Base-by-base conservation (phyloP, 2,113 vertebrate genomes). In the Alectura lathami region DNA sequence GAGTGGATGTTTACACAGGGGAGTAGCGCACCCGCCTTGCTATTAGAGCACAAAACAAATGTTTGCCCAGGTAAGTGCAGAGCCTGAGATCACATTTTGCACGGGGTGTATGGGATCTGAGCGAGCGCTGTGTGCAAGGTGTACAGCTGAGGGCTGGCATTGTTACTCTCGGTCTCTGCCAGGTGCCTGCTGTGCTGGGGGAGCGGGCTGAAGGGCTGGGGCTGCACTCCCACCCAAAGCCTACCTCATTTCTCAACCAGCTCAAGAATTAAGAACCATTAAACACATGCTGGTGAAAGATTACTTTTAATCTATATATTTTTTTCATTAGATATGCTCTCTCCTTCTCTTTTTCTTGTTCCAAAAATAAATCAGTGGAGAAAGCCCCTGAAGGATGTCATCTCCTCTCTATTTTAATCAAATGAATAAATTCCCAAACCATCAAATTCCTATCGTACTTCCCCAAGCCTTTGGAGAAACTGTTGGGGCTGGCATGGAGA, bases 31-130 rank as follows among this genome's bases (percentile, higher is more conserved):
- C 79, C 93, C 81, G 51, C 88, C 88, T 74, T 38, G 83, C 88
- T 89, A 45, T 68, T 42, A 51, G 59, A 91, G 83, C 67, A 72
- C 86, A 73, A 93, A 95, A 54, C 88, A 94, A 96, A 93, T 94
- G 87, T 96, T 96, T 94, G 80, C 86, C 62, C 81, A 91, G 86
- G 92, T 93, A 70, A 89, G 67, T 8, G 56, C 54, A 22, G 80
- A 30, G 73, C n/a, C 30, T 27, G 3, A 9, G 64, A 68, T 66
- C 43, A 10, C n/a, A 38, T 27, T 70, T 76, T 5, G 29, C 32
- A 2, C 1, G 14, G 62, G 69, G 22, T 12, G 22, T 36, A 56
- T 0, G 8, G 74, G 59, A 32, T 24, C 43, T 45, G 80, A 68
- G 66, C 0, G 1, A 32, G 18, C 0, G 3, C 4, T 9, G 40